Evolutionary conservation across 2,888 invertebrate genomes (phyloP), one percentile per base, ranked within the genome.

Genomic region (Monopis laevigella): DNA sequence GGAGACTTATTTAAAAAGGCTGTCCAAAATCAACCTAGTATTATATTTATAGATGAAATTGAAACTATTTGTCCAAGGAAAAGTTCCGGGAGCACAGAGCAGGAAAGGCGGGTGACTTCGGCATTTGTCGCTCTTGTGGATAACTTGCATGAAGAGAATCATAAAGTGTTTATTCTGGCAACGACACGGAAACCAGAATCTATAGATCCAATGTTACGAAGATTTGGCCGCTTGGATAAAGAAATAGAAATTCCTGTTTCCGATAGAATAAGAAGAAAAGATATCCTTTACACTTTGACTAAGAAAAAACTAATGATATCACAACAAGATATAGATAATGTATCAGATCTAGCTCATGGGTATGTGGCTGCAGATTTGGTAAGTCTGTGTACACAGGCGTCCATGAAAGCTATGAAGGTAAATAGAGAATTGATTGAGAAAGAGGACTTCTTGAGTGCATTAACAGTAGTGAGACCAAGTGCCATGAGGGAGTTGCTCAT

Each of bases 401-500:
- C 85, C 8, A 71, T 89, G 55, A 81, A 81, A 52, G 86, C 88
- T 17, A 67, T 86, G 5, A 85, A 84, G 57, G 52, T 69, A 10
- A 61, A 63, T 4, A 57, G 66, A 47, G 60, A 64, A 6, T 44
- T 54, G n/a, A 60, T 75, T 36, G 59, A 63, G 29, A 59, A 64
- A n/a, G 68, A 78, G 5, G 86, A 92, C 62, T 77, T 92, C 21
- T 69, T 84, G 30, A 66, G 73, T 18, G 90, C 91, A 2, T 58
- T 92, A 35, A 86, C 83, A 5, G 69, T 83, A 41, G 87, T 94
- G 0, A 88, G 89, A 51, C 96, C 96, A 0, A 93, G 93, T 61
- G 96, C 95, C 1, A 94, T 96, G 93, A 86, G 93, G 45, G 94
- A 96, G 65, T 86, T 96, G 3, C 78, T 90, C 36, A 87, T 96